These are phyloP conservation scores for Petrocephalus zakoni DNA, from an alignment of 2,113 vertebrate genomes.

Conservation along the genomic window DNA sequence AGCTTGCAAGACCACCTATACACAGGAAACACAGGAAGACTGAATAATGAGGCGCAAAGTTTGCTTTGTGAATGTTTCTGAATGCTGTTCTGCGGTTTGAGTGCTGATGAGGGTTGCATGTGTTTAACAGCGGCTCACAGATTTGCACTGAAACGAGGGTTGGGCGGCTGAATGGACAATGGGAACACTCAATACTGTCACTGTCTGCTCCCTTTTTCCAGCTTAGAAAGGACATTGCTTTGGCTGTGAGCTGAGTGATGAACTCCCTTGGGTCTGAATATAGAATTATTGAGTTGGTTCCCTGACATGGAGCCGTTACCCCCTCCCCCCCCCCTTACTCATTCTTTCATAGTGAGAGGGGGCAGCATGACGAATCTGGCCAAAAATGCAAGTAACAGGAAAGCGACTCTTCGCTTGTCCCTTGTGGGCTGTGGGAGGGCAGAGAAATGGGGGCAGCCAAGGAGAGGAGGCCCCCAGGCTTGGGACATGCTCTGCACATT, in stretches of 20 bases:
- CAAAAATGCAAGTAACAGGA: constrained; percentile 13
- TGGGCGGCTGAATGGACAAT: constrained; percentile 19
- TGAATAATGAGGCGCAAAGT: too few relatives aligned
- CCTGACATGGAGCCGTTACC: constrained; percentile 11
- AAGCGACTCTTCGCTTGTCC: background rate
- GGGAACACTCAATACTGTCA: constrained; percentile 22
- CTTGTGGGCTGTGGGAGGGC: background rate
- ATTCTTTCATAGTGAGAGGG: background rate
- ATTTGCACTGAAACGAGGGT: background rate
- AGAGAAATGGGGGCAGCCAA: background rate
- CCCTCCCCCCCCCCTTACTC: background rate
- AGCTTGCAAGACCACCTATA: background rate
- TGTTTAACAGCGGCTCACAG: background rate
- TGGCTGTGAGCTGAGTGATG: constrained; percentile 31
- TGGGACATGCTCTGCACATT: background rate
- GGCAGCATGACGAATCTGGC: background rate
- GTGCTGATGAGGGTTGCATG: background rate
- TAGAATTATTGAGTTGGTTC: constrained; percentile 30
- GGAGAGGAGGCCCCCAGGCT: background rate
- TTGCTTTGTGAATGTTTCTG: too few relatives aligned
- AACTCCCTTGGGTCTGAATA: constrained; percentile 22
- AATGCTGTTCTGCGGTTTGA: background rate
- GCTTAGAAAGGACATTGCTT: constrained; percentile 25
- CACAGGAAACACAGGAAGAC: background rate
- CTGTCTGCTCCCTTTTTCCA: constrained; percentile 27